Evolutionary conservation across 2,113 vertebrate genomes (phyloP), one percentile per base, ranked within the genome.

Genomic region (Picathartes gymnocephalus): DNA sequence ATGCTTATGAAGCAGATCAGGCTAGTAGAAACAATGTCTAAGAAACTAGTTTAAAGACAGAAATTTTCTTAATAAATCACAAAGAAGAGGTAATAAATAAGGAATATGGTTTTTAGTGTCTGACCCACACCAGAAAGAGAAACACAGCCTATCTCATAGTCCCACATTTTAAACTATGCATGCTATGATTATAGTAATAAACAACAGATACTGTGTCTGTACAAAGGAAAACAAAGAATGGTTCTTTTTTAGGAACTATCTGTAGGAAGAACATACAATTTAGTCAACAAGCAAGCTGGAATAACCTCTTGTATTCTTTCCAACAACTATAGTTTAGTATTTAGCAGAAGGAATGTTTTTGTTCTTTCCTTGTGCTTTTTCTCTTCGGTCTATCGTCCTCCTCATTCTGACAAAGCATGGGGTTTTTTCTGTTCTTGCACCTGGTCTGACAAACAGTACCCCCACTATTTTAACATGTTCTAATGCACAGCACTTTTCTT

Each of bases 251-350:
- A 96, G 90, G 88, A 97, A 86, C 94, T 97, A 61, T 97, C 97
- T 96, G 98, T 97, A 98, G 98, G 98, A 98, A 97, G 97, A 97
- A 96, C 95, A 96, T 95, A 88, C 93, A 96, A 94, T 94, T 96
- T 86, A 96, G 97, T 97, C 96, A 98, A 97, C 96, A 97, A 96
- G 77, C 27, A 79, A 92, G 57, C 92, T 92, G 94, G 92, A 97
- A 97, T 95, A 97, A 97, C 88, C 92, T 96, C 94, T 96, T 90
- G 89, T 81, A 68, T 97, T 97, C 96, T 97, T 95, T 95, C 83
- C 56, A 85, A 80, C 42, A 76, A 97, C 85, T 94, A 92, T 65
- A 95, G 94, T 90, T 92, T 4, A 90, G 90, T 77, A 70, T 73
- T 94, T 91, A 86, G 88, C 44, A 91, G 92, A 95, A 94, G 96